Evolutionary conservation across 2,888 invertebrate species (phyloP).

Genomic region (Drosophila maculinotata): DNA sequence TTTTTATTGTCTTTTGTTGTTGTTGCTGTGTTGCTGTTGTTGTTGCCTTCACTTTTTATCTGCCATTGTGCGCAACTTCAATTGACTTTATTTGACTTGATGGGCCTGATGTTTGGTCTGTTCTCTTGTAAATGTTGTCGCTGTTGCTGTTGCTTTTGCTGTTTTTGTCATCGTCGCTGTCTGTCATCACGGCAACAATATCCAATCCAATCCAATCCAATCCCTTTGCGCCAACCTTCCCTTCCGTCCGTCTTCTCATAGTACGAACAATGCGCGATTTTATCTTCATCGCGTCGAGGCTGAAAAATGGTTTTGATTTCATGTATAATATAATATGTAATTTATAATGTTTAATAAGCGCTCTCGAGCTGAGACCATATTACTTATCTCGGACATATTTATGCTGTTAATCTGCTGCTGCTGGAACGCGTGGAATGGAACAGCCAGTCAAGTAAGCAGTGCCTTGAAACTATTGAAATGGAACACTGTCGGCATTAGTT

Average conservation of each 20-base stretch:
- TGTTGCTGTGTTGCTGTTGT: conserved; percentile 23
- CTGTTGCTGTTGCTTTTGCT: neutral
- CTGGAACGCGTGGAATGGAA: neutral
- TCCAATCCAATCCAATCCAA: too few relatives aligned
- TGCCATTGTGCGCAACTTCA: conserved; percentile 64
- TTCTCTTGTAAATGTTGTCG: conserved; percentile 13
- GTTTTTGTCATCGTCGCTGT: conserved; percentile 40
- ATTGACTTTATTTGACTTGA: conserved; percentile 74
- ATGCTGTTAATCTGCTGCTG: neutral
- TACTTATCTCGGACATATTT: conserved; percentile 15
- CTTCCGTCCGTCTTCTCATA: neutral
- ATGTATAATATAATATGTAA: conserved; percentile 66
- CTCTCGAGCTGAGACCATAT: conserved; percentile 34
- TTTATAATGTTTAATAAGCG: conserved; percentile 70
- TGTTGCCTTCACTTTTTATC: conserved; percentile 51
- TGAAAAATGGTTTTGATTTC: conserved; percentile 61
- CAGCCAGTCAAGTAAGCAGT: neutral
- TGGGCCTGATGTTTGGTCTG: conserved; percentile 45
- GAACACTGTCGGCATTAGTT: neutral
- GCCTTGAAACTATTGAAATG: neutral
- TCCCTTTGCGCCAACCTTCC: conserved; percentile 25
- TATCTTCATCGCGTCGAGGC: conserved; percentile 53
- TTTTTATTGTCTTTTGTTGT: conserved; percentile 22
- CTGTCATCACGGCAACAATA: conserved; percentile 32
- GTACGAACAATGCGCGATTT: conserved; percentile 57